Conservation (phyloP, 2,888 invertebrate genomes). For the Diaprepes abbreviatus region DNA sequence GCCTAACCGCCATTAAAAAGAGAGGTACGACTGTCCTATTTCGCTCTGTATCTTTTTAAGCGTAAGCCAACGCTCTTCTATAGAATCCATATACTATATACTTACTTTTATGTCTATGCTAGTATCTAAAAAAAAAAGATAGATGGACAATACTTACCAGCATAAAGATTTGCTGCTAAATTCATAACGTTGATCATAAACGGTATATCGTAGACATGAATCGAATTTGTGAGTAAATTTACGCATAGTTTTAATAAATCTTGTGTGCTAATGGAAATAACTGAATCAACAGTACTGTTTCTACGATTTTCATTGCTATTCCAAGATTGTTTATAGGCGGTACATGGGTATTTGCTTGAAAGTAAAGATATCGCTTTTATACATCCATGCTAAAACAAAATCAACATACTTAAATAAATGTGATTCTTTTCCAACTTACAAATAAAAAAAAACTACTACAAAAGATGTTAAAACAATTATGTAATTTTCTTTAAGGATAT, state of each 20-base stretch:
- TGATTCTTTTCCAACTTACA: too few relatives aligned
- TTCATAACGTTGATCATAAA: slow-evolving; percentile 68
- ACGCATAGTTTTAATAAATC: slow-evolving; percentile 64
- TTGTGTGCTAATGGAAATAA: slow-evolving; percentile 53
- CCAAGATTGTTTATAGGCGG: slow-evolving; percentile 78
- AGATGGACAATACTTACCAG: slow-evolving; percentile 68
- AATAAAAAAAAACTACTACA: too few relatives aligned
- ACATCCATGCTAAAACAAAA: slow-evolving; percentile 72
- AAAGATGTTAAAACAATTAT: too few relatives aligned
- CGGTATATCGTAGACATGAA: slow-evolving; percentile 71
- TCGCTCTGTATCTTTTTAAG: too few relatives aligned
- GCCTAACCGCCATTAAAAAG: too few relatives aligned
- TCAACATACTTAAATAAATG: too few relatives aligned
- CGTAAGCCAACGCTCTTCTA: too few relatives aligned
- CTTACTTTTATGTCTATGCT: too few relatives aligned
- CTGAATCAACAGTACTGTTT: slow-evolving; percentile 32
- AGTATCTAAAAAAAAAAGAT: too few relatives aligned
- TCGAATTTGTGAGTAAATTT: slow-evolving; percentile 69
- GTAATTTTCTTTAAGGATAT: too few relatives aligned
- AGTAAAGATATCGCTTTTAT: slow-evolving; percentile 78
- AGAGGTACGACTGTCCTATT: too few relatives aligned
- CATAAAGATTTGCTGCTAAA: slow-evolving; percentile 72
- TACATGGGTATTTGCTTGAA: slow-evolving; percentile 77
- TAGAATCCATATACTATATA: too few relatives aligned
- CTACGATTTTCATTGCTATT: slow-evolving; percentile 65